Conservation (phyloP, 2,888 invertebrate species). For the Drosophila lutescens region DNA sequence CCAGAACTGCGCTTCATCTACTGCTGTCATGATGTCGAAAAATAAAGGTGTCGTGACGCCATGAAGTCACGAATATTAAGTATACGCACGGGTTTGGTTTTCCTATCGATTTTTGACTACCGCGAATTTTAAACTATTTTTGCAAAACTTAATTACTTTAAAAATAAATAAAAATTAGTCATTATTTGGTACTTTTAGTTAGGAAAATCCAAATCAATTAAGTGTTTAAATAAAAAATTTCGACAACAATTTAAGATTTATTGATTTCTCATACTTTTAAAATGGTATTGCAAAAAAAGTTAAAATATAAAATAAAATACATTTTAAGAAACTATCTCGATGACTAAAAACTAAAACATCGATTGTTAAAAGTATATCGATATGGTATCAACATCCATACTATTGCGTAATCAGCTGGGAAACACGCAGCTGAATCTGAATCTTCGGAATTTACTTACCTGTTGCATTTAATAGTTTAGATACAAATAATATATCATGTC, state of each 20-base stretch:
- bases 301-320: too few relatives aligned
- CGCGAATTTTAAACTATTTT: background rate
- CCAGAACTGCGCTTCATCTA: conserved; percentile 86
- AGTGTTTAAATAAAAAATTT: too few relatives aligned
- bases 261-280: too few relatives aligned
- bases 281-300: too few relatives aligned
- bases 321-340: conserved; percentile 7
- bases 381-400: conserved; percentile 1
- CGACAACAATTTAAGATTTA: too few relatives aligned
- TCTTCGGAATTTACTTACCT: conserved; percentile 8
- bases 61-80: background rate
- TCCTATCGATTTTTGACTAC: conserved; percentile 1
- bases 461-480: conserved; percentile 23
- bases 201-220: too few relatives aligned
- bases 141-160: background rate
- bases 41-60: conserved; percentile 3
- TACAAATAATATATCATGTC: conserved; percentile 54
- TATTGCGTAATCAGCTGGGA: conserved; percentile 46
- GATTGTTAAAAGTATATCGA: background rate
- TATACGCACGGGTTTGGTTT: background rate
- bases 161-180: too few relatives aligned
- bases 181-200: too few relatives aligned
- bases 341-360: background rate
- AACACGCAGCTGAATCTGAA: conserved; percentile 32
- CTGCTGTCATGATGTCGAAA: conserved; percentile 7